These are phyloP conservation scores for Corythornis vintsioides DNA, from an alignment of 2,113 vertebrate species.

Conservation along the genomic window DNA sequence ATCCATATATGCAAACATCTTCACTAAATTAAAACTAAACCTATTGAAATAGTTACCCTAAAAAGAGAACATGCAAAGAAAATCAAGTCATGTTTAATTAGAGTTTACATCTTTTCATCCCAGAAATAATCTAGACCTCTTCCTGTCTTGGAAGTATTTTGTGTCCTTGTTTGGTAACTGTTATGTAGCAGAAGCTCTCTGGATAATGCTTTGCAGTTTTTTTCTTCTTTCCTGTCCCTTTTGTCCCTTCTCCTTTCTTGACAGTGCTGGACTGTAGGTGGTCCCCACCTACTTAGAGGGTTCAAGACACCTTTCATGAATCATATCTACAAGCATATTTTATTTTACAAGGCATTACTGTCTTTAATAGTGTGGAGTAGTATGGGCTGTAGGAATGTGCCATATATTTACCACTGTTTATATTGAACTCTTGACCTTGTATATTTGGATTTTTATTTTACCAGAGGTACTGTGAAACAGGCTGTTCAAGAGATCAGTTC, in stretches of 20 bases:
- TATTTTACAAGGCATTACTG: neutral
- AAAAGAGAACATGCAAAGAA: neutral
- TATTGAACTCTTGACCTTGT: neutral
- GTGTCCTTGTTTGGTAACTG: neutral
- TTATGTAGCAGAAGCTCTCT: neutral
- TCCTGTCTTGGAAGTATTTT: neutral
- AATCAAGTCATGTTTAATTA: neutral
- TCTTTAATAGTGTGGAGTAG: neutral
- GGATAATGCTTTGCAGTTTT: neutral
- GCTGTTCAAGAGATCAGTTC: conserved; percentile 92
- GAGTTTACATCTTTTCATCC: neutral
- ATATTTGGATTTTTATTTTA: conserved; percentile 10
- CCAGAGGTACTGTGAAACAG: conserved; percentile 92
- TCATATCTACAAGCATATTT: neutral
- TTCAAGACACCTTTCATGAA: neutral
- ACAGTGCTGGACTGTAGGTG: neutral
- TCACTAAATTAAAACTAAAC: neutral
- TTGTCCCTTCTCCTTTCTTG: neutral
- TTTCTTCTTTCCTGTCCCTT: neutral
- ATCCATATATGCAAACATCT: neutral
- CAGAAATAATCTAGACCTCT: neutral
- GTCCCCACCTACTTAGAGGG: neutral
- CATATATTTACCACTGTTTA: neutral
- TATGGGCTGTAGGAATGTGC: neutral
- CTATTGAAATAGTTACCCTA: neutral